Evolutionary conservation across 2,888 invertebrate genomes (phyloP), one percentile per base, ranked within the genome.

Genomic region (Clusia tigrina): DNA sequence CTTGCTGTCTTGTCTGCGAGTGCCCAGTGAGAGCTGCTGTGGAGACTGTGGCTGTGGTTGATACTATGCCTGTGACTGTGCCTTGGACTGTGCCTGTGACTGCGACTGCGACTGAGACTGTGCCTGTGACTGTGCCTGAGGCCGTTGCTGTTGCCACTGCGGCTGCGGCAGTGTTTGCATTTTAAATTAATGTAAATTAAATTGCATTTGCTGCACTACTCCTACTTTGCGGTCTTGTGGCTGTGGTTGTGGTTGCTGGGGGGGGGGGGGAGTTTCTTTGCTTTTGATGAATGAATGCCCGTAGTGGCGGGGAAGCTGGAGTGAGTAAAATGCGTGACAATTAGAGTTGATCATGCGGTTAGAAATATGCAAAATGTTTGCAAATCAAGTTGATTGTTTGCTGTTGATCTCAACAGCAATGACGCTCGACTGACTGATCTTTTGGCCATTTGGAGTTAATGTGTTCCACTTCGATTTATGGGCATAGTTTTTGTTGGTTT

Each of bases 111-210:
- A 22, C 63, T 57, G n/a, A 60, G 51, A 18, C 17, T 2, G 32
- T 32, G 6, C 6, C 32, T 32, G 42, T 9, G 22, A 17, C 15
- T 24, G 52, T 42, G 20, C 46, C 54, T 23, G 42, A 3, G 24
- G 53, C 38, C 42, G 51, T 22, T 26, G 55, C 12, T 26, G 61
- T 42, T 42, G 18, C 32, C 12, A 23, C 32, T 22, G 56, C 67
- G 63, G 56, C 67, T 68, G 62, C 62, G 58, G 52, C 64, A 64
- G 46, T 37, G 32, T 25, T 32, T 42, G 68, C 63, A 70, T 73
- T 76, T 80, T 78, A 78, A 80, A 80, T 80, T 75, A 76, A 73
- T 75, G 74, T 74, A 78, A 80, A 80, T 80, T 80, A 78, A 80
- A 79, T 80, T 80, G 79, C 81, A 79, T 80, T 80, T 79, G 78